Percentiles rank a stretch among this genome's conserved stretches.
phyloP scores from a whole-genome alignment of 1,140 invertebrate genomes.

The Hylaeus anthracinus region DNA sequence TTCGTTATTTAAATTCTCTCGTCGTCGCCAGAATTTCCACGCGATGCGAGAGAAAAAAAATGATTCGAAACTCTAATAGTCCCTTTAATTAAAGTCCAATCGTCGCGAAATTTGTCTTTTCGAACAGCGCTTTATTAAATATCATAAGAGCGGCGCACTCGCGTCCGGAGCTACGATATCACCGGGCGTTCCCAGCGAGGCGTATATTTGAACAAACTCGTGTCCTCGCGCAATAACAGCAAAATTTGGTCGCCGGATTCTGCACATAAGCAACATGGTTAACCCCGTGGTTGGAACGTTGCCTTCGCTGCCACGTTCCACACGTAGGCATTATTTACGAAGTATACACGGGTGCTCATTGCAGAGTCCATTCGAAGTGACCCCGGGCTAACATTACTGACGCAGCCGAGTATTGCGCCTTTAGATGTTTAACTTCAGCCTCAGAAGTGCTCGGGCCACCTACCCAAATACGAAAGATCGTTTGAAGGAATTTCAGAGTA shows the following conservation, averaged over 20 bases:
- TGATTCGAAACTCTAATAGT: background rate
- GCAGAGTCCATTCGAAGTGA: constrained; percentile 12
- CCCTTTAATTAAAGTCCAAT: background rate
- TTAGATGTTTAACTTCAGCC: background rate
- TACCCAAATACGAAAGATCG: too few relatives aligned
- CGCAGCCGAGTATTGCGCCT: background rate
- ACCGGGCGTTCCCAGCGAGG: background rate
- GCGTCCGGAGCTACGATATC: background rate
- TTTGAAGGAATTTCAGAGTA: too few relatives aligned
- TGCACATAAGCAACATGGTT: background rate
- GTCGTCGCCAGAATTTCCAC: background rate
- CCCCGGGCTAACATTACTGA: constrained; percentile 27
- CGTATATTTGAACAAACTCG: constrained; percentile 10
- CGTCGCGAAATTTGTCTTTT: background rate
- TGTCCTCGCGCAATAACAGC: constrained; percentile 25
- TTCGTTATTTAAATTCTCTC: background rate
- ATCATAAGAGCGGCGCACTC: too few relatives aligned
- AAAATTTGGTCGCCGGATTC: constrained; percentile 25
- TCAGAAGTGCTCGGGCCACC: background rate
- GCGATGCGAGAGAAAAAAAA: background rate
- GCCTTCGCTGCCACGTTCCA: too few relatives aligned
- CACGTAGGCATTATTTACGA: constrained; percentile 15
- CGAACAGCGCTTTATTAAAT: background rate
- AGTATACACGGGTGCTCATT: constrained; percentile 5
- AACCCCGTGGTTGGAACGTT: background rate